phyloP scores from a whole-genome alignment of 2,888 invertebrate genomes.

The Drepanosiphum platanoidis region DNA sequence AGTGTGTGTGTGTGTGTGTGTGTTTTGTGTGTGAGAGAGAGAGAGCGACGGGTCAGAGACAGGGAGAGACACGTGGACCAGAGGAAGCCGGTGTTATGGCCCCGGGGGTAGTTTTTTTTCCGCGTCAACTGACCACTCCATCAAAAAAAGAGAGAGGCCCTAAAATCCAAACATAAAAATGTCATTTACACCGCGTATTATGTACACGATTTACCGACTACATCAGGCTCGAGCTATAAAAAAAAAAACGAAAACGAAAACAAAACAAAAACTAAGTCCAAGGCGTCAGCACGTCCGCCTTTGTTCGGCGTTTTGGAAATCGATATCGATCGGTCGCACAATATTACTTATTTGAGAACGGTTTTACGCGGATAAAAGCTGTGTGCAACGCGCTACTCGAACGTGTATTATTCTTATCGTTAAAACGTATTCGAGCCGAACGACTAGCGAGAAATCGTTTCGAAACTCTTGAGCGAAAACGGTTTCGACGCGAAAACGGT shows the following conservation, averaged over 20 bases:
- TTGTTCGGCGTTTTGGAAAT: slow-evolving; percentile 1
- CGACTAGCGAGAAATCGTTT: no score
- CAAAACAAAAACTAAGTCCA: neutral
- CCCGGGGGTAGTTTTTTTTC: slow-evolving; percentile 14
- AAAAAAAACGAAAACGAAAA: neutral
- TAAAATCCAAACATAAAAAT: slow-evolving; percentile 58
- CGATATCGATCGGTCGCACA: neutral
- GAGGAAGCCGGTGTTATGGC: slow-evolving; percentile 13
- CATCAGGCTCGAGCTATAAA: neutral
- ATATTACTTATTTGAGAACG: no score
- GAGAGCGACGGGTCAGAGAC: neutral
- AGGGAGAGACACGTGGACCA: neutral
- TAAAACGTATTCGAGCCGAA: no score
- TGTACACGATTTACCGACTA: slow-evolving; percentile 51
- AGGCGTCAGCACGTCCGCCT: neutral
- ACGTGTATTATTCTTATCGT: no score
- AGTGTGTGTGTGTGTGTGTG: no score
- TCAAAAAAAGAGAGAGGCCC: slow-evolving; percentile 37
- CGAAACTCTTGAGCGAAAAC: no score
- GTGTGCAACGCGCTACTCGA: no score
- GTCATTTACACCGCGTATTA: slow-evolving; percentile 59
- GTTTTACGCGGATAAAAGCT: no score
- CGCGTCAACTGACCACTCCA: slow-evolving; percentile 56
- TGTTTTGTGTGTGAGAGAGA: no score
- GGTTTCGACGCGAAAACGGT: no score